A percentile compares a stretch with the other conserved stretches of the same genome.
Conservation (phyloP, 37 sponge, comb jelly and placozoan species). For the Ephydatia muelleri region DNA sequence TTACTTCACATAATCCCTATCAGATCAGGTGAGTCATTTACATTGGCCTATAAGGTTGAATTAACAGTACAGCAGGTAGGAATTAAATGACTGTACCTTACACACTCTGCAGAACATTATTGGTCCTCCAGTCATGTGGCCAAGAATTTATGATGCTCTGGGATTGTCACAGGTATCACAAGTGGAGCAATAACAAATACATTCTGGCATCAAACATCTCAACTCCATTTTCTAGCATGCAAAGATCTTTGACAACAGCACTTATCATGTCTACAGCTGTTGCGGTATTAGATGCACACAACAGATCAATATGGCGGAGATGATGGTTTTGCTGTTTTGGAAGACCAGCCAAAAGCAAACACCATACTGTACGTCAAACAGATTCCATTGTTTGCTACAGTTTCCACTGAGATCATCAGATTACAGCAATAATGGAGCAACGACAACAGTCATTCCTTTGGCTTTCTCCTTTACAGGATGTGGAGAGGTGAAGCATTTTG, state of each 20-base stretch:
- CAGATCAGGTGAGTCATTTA: too few relatives aligned
- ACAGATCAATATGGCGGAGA: slow-evolving; percentile 34
- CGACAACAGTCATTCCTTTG: neutral
- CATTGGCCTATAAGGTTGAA: too few relatives aligned
- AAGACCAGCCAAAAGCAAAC: slow-evolving; percentile 40
- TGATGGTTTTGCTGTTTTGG: slow-evolving; percentile 23
- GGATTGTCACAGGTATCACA: slow-evolving; percentile 31
- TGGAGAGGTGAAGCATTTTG: slow-evolving; percentile 1
- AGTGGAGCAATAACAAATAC: slow-evolving; percentile 41
- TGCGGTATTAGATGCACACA: slow-evolving; percentile 36
- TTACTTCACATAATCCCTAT: neutral
- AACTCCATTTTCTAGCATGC: slow-evolving; percentile 12
- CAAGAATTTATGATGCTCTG: slow-evolving; percentile 31
- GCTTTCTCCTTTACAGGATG: neutral
- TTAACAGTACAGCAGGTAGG: too few relatives aligned
- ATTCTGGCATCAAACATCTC: slow-evolving; percentile 19
- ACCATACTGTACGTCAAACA: slow-evolving; percentile 63
- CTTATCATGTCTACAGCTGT: slow-evolving; percentile 17
- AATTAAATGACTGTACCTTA: slow-evolving; percentile 21
- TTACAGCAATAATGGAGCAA: slow-evolving; percentile 42
- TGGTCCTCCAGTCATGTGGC: slow-evolving; percentile 31
- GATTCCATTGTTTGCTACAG: slow-evolving; percentile 50
- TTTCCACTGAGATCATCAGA: slow-evolving; percentile 79
- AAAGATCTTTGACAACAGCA: slow-evolving; percentile 21
- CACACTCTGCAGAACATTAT: slow-evolving; percentile 49